Percentiles rank a stretch among this genome's conserved stretches.
Evolutionary conservation across 2,113 vertebrate genomes (phyloP).

Genomic region (Nerophis ophidion): DNA sequence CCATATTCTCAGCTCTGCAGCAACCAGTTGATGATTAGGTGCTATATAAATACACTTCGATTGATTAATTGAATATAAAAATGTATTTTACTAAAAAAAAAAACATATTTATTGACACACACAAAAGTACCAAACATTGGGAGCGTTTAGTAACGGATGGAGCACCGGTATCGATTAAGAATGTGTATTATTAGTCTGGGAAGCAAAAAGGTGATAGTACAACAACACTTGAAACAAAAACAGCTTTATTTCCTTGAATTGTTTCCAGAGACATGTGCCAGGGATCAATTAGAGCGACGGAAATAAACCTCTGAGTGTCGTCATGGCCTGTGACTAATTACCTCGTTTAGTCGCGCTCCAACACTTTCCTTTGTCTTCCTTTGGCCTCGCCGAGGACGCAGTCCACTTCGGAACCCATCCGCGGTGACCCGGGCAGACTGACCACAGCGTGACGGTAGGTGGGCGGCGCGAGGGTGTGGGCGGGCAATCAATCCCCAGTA

Average conservation of each 20-base stretch:
- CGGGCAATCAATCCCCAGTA: slow-evolving; percentile 64
- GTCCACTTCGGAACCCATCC: slow-evolving; percentile 31
- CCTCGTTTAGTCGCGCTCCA: slow-evolving; percentile 68
- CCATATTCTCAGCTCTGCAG: no score
- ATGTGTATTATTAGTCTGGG: no score
- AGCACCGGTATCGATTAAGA: no score
- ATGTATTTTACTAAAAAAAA: no score
- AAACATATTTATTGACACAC: no score
- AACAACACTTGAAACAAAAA: no score
- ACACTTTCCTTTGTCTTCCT: slow-evolving; percentile 46
- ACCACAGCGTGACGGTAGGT: slow-evolving; percentile 41
- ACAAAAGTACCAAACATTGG: no score
- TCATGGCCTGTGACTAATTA: slow-evolving; percentile 72
- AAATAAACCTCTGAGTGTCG: slow-evolving; percentile 68
- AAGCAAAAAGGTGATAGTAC: no score
- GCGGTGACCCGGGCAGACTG: slow-evolving; percentile 43
- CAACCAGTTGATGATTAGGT: no score
- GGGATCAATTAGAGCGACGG: slow-evolving; percentile 59
- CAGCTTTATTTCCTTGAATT: slow-evolving; percentile 24
- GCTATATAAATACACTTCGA: no score
- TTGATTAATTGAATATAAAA: no score
- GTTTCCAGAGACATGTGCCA: slow-evolving; percentile 61
- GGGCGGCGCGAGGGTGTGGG: slow-evolving; percentile 19
- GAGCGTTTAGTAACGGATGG: no score
- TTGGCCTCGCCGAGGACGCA: slow-evolving; percentile 39